Conservation (phyloP, 2,113 vertebrate genomes). For the Clarias gariepinus region DNA sequence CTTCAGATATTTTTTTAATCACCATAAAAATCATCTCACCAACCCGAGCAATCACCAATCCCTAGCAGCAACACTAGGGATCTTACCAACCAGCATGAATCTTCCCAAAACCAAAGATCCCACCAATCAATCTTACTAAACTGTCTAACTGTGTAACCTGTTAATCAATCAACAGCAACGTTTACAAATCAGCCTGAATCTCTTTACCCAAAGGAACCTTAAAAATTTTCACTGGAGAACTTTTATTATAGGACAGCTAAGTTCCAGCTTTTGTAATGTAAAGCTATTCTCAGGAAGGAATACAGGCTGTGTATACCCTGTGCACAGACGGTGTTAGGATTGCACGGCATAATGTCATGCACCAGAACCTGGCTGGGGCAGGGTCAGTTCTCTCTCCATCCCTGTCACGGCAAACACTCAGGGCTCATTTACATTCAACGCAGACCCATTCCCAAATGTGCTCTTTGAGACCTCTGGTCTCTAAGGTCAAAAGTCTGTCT, state of each 20-base stretch:
- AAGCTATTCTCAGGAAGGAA: neutral
- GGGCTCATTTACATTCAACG: conserved; percentile 30
- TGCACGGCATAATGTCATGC: neutral
- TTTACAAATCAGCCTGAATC: neutral
- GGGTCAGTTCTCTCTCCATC: conserved; percentile 9
- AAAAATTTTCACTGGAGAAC: neutral
- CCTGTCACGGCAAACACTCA: conserved; percentile 13
- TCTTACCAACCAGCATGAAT: too few relatives aligned
- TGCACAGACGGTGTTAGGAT: neutral
- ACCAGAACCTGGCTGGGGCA: neutral
- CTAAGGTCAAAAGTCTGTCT: conserved; percentile 27
- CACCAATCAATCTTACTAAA: neutral
- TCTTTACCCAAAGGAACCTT: neutral
- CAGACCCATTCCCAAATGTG: neutral
- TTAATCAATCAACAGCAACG: neutral
- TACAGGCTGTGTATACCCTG: neutral
- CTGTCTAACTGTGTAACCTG: neutral
- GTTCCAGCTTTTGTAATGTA: neutral
- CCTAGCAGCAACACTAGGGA: neutral
- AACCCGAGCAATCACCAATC: too few relatives aligned
- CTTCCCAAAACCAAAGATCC: too few relatives aligned
- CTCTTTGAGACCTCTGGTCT: conserved; percentile 29
- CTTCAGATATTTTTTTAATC: neutral
- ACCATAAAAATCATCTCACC: neutral
- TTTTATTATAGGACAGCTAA: neutral